These are phyloP conservation scores for Clarias pachynema DNA, from an alignment of 2,797 vertebrate genomes.

Conservation along the genomic window DNA sequence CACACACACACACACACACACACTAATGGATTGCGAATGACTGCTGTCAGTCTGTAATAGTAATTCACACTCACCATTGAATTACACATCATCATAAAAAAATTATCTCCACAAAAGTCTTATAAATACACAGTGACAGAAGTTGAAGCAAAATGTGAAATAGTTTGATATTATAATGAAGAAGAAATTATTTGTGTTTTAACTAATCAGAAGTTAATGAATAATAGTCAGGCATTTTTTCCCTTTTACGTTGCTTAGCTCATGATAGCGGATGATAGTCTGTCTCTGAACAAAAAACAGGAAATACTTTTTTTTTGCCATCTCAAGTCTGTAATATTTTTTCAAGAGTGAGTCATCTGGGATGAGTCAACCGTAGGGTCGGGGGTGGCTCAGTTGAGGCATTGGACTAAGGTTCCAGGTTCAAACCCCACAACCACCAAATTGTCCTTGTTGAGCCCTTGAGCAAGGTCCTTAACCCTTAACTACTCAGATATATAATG, in stretches of 20 bases:
- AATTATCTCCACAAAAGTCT: too few species aligned
- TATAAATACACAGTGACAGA: too few species aligned
- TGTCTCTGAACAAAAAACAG: not conserved
- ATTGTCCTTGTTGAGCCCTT: too few species aligned
- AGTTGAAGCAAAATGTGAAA: not conserved
- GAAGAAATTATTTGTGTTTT: not conserved
- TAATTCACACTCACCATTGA: not conserved
- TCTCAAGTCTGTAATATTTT: not conserved
- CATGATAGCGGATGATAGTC: not conserved
- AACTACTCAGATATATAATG: too few species aligned
- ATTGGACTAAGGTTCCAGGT: too few species aligned
- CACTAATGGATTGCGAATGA: too few species aligned
- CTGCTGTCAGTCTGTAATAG: not conserved
- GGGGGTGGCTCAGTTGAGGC: too few species aligned
- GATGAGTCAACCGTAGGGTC: too few species aligned
- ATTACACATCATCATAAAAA: too few species aligned
- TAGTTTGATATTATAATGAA: not conserved
- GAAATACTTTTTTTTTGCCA: not conserved
- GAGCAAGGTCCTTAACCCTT: too few species aligned
- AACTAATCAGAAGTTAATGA: not conserved
- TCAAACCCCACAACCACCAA: too few species aligned
- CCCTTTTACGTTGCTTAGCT: not conserved
- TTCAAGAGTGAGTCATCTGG: not conserved
- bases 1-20: too few species aligned
- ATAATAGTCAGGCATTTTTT: not conserved